Evolutionary conservation across 2,888 invertebrate species (phyloP), one percentile per base, ranked within the genome.

Genomic region (Micropterix aruncella): DNA sequence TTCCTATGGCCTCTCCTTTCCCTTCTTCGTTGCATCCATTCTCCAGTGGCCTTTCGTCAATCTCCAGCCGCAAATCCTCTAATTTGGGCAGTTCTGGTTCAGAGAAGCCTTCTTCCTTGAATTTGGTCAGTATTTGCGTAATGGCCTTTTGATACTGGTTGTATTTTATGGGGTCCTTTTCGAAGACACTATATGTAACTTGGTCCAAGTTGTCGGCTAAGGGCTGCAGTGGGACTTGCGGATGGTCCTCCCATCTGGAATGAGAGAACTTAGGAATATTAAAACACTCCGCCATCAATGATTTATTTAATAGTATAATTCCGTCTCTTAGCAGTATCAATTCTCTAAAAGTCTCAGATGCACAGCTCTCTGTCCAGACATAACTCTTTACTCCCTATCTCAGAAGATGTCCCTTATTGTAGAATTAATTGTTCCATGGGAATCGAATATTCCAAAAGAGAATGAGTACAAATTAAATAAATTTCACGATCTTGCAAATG

Each of bases 121-220:
- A 27, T 5, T 27, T 12, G 5, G 5, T 27, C 5, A 27, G 27
- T 27, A 27, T 27, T 27, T 62, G 57, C 37, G 60, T 60, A 48
- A 95, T 83, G 3, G 95, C 95, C 48, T 75, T 74, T 65, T 93
- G 84, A 59, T 93, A 93, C 47, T 83, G 77, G 45, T 81, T 79
- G 64, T 99, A 99, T 62, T 99, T 99, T 2, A 93, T 75, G 9
- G 93, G 92, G 71, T 99, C 99, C 59, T 89, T 90, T 65, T 99
- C 99, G 69, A 99, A 99, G 16, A 92, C 84, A 72, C 96, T 95
- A 60, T 99, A 99, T 1, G 96, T 94, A 56, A 87, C 83, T 9
- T 90, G 88, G 61, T 96, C 95, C 47, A 99, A 74, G 65, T 99
- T 93, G 59, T 99, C 96, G 59, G 87, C 86, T 3, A 99, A 66